phyloP scores from a whole-genome alignment of 1,140 invertebrate species.

The Heliconius hewitsoni region DNA sequence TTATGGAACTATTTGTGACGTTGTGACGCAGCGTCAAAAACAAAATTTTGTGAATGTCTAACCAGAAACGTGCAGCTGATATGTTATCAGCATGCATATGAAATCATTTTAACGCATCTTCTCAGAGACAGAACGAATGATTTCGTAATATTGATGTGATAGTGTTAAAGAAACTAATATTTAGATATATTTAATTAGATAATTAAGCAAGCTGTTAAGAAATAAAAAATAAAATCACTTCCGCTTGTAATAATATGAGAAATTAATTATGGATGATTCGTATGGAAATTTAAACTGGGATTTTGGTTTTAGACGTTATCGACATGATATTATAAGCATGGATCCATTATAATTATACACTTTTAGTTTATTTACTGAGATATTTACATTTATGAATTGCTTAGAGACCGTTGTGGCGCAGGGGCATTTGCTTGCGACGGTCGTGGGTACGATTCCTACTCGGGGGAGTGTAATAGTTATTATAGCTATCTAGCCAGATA shows the following conservation, averaged over 20 bases:
- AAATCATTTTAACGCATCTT: not conserved
- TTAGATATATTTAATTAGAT: slow-evolving; percentile 6
- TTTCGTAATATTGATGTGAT: not conserved
- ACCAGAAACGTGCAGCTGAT: too few relatives aligned
- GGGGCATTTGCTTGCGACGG: not conserved
- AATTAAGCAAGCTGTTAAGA: not conserved
- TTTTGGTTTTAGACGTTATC: not conserved
- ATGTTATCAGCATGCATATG: not conserved
- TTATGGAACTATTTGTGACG: too few relatives aligned
- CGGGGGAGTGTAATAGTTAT: too few relatives aligned
- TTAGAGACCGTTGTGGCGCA: not conserved
- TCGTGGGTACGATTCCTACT: not conserved
- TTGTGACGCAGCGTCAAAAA: too few relatives aligned
- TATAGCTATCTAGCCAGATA: too few relatives aligned
- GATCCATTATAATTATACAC: not conserved
- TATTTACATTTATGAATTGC: not conserved
- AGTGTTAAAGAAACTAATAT: slow-evolving; percentile 6
- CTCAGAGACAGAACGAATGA: not conserved
- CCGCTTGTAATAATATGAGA: not conserved
- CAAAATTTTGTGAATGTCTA: too few relatives aligned
- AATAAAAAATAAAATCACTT: slow-evolving; percentile 11
- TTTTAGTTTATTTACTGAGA: not conserved
- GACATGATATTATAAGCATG: not conserved
- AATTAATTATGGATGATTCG: not conserved
- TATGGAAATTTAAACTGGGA: slow-evolving; percentile 1